Evolutionary conservation across 2,888 invertebrate genomes (phyloP).

Genomic region (Girardia tigrina): DNA sequence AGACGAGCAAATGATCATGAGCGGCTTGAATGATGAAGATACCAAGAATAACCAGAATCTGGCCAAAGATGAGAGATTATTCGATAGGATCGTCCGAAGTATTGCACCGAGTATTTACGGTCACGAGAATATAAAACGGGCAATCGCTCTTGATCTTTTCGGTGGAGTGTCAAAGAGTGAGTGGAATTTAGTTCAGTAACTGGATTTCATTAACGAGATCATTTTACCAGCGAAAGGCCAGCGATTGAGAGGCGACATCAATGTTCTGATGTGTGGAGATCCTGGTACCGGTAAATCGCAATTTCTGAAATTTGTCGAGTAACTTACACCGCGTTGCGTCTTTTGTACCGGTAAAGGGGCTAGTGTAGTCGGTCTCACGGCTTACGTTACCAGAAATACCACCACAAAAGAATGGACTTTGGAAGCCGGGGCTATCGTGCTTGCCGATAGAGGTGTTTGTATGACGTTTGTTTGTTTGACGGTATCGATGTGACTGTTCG

Average conservation of each 20-base stretch:
- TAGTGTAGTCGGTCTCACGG: constrained; percentile 93
- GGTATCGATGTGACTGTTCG: constrained; percentile 93
- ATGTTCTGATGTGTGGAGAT: constrained; percentile 86
- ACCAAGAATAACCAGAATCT: constrained; percentile 57
- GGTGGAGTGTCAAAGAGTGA: constrained; percentile 93
- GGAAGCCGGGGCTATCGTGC: constrained; percentile 89
- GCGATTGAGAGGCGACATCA: constrained; percentile 75
- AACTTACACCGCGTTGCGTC: constrained; percentile 85
- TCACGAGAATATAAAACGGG: constrained; percentile 84
- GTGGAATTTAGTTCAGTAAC: too few species aligned
- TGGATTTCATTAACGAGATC: not conserved
- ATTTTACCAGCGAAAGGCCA: constrained; percentile 47
- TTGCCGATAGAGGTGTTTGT: constrained; percentile 93
- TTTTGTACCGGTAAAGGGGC: constrained; percentile 94
- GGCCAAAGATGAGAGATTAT: constrained; percentile 64
- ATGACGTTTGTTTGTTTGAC: constrained; percentile 89
- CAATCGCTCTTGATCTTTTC: constrained; percentile 76
- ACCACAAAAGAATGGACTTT: constrained; percentile 88
- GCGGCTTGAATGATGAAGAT: constrained; percentile 87
- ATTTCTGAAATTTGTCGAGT: constrained; percentile 87
- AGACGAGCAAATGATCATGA: constrained; percentile 79
- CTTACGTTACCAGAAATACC: constrained; percentile 82
- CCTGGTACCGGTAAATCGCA: constrained; percentile 98
- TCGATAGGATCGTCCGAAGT: constrained; percentile 70
- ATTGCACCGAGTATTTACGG: constrained; percentile 96